A percentile compares a stretch with the other conserved stretches of the same genome.
Evolutionary conservation across 2,113 vertebrate genomes (phyloP).

Genomic region (Anguilla japonica): DNA sequence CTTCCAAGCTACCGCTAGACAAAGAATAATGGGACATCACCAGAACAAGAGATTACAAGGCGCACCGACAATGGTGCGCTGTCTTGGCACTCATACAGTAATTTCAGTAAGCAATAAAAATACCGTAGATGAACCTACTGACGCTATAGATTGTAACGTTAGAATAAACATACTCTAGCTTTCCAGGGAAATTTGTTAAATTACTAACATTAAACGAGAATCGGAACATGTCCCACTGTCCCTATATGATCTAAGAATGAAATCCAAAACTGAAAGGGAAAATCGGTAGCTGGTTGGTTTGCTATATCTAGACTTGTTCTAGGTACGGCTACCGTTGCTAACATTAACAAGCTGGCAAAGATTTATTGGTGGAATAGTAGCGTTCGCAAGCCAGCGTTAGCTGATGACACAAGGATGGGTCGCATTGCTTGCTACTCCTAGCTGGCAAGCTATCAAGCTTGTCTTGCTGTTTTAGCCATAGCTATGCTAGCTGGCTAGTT

Average conservation of each 20-base stretch:
- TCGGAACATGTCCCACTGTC: not conserved
- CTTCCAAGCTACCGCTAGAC: constrained; percentile 31
- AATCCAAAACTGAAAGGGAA: not conserved
- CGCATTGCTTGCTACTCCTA: constrained; percentile 2
- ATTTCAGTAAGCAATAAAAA: not conserved
- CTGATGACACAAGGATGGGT: not conserved
- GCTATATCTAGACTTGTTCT: not conserved
- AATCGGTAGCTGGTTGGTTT: not conserved
- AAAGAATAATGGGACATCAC: constrained; percentile 44
- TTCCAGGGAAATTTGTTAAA: too few relatives aligned
- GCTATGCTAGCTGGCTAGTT: not conserved
- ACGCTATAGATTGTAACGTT: not conserved
- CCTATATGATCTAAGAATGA: not conserved
- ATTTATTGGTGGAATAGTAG: not conserved
- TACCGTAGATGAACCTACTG: not conserved
- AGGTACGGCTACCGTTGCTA: not conserved
- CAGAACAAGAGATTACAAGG: constrained; percentile 11
- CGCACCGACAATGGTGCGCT: constrained; percentile 33
- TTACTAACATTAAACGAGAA: too few relatives aligned
- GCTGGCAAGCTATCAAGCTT: not conserved
- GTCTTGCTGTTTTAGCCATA: not conserved
- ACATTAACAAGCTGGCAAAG: not conserved
- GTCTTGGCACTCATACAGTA: not conserved
- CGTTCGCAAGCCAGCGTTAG: not conserved
- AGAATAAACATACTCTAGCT: not conserved